Evolutionary conservation across 2,113 vertebrate genomes (phyloP).

Genomic region (Lanius collurio): DNA sequence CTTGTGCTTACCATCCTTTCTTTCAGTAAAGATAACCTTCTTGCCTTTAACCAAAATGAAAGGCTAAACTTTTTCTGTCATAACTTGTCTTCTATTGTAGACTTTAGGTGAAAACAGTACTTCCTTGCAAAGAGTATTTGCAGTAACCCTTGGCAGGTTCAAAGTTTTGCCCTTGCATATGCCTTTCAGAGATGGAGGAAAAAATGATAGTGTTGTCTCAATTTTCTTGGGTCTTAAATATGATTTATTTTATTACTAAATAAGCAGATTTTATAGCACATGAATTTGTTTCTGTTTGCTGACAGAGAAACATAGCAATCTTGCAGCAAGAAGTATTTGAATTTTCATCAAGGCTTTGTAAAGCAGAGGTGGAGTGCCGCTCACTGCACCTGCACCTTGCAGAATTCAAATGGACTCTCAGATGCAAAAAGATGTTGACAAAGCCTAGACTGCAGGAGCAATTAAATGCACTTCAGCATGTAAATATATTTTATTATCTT

Average conservation of each 20-base stretch:
- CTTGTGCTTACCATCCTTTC: neutral
- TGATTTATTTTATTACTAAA: conserved; percentile 14
- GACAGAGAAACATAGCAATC: conserved; percentile 72
- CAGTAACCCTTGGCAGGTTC: neutral
- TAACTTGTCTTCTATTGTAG: neutral
- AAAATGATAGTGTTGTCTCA: neutral
- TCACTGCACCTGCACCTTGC: conserved; percentile 81
- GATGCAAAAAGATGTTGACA: conserved; percentile 66
- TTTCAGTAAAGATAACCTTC: neutral
- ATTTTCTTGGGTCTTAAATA: neutral
- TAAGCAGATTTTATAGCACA: neutral
- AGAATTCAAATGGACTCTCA: conserved; percentile 68
- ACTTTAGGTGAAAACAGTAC: neutral
- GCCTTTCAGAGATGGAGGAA: neutral
- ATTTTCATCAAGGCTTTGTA: conserved; percentile 84
- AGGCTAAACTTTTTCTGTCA: neutral
- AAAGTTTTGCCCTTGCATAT: neutral
- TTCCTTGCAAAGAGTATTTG: neutral
- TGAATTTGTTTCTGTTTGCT: conserved; percentile 33
- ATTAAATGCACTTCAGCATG: conserved; percentile 68
- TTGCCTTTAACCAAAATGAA: neutral
- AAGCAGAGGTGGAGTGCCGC: conserved; percentile 86
- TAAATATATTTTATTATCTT: conserved; percentile 63
- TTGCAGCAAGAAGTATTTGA: conserved; percentile 88
- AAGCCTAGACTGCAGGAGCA: conserved; percentile 61